Base-by-base conservation (phyloP, 2,113 vertebrate genomes). In the Tautogolabrus adspersus region DNA sequence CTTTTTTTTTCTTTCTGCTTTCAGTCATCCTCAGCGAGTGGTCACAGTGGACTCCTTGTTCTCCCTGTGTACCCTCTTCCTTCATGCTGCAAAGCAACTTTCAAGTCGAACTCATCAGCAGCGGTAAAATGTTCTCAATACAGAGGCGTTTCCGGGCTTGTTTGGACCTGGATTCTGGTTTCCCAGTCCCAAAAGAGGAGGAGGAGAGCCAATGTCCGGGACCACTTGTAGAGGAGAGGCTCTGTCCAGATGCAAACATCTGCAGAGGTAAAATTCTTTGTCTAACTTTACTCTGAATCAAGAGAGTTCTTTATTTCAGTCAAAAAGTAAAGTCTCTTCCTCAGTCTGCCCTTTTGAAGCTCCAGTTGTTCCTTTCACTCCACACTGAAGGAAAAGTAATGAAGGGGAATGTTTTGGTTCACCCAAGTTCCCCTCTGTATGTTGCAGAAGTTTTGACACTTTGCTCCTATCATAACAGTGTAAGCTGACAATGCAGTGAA, bases 21-120 rank as follows among this genome's bases (percentile, higher is more conserved):
- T 40, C 78, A 95, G 95, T 94, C 42, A 84, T 95, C 34, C 90
- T 96, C 77, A 97, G 96, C 1, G 93, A 93, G 80, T 97, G 97
- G 97, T 96, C 96, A 0, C 93, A 93, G 52, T 97, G 97, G 96
- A 95, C 95, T 0, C 88, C 93, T 58, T 98, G 96, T 40, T 95
- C 95, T 22, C 91, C 95, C 26, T 98, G 97, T 69, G 12, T 77
- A 22, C 92, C 92, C 4, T 52, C 54, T 0, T 40, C 83, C 8
- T 52, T 80, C 1, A 62, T 91, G 1, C 58, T 70, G 37, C 46
- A 62, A 38, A 16, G 7, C 22, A 5, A 19, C 6, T 42, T 69
- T n/a, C 52, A 44, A 2, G 58, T 51, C 21, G 79, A 46, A 2
- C 26, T 44, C 12, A 37, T 15, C 21, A 30, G 15, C 2, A 56